phyloP scores from a whole-genome alignment of 1,140 invertebrate genomes.

The Neodiprion pinetum region DNA sequence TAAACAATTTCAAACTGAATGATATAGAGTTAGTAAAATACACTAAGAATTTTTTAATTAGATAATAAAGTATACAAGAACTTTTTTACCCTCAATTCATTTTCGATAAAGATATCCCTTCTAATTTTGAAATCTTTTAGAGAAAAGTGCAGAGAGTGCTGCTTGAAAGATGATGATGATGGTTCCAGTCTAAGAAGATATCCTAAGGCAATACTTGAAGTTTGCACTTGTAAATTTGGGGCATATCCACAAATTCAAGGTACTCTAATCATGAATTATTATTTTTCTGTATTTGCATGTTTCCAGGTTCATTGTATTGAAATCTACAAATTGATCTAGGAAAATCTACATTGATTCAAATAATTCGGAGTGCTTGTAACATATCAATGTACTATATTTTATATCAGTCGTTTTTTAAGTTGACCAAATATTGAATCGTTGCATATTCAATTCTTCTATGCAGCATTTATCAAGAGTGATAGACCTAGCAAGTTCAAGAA shows the following conservation, averaged over 20 bases:
- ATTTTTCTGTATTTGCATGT: neutral
- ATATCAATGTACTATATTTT: neutral
- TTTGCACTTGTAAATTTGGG: conserved; percentile 95
- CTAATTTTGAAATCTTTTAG: conserved; percentile 51
- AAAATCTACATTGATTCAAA: no score
- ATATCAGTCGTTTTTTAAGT: neutral
- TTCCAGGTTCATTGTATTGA: neutral
- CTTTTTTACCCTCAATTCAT: neutral
- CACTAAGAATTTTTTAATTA: conserved; percentile 8
- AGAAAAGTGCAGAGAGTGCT: conserved; percentile 79
- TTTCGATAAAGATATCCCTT: no score
- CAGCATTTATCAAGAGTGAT: conserved; percentile 92
- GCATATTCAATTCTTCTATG: conserved; percentile 31
- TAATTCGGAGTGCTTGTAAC: no score
- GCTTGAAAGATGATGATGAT: conserved; percentile 71
- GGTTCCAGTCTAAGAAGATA: conserved; percentile 73
- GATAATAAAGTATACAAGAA: conserved; percentile 3
- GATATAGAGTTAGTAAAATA: conserved; percentile 65
- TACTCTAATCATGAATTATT: conserved; percentile 37
- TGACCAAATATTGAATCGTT: neutral
- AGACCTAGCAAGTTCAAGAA: conserved; percentile 86
- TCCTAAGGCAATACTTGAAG: conserved; percentile 86
- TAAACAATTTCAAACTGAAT: conserved; percentile 79
- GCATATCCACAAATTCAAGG: conserved; percentile 94
- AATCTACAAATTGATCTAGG: no score